These are phyloP conservation scores for Rafetus swinhoei DNA, from an alignment of 2,113 vertebrate species.

Conservation along the genomic window DNA sequence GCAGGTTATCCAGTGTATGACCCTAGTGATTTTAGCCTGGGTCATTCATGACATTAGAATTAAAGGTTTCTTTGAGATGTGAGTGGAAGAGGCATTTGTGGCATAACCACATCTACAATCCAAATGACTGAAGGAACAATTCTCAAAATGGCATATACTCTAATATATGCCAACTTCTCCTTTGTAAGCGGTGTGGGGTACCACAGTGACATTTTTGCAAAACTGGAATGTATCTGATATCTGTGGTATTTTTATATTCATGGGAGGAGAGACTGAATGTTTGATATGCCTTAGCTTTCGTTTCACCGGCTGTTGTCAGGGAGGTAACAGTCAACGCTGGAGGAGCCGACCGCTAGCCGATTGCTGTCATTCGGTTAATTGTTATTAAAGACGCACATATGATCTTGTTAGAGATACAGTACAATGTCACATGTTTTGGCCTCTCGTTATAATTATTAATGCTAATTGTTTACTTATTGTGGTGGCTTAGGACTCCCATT, in stretches of 20 bases:
- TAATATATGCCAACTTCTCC: accelerated
- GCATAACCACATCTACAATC: accelerated
- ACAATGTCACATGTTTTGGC: not conserved
- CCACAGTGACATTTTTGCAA: not conserved
- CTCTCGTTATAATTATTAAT: not conserved
- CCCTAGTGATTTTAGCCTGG: not conserved
- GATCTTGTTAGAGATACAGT: not conserved
- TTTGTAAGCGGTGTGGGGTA: accelerated
- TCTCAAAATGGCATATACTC: not conserved
- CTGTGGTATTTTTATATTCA: accelerated
- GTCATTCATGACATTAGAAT: not conserved
- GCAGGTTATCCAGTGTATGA: not conserved
- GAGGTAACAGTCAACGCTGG: not conserved
- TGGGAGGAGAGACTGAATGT: not conserved
- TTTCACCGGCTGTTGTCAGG: not conserved
- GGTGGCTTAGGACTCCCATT: not conserved
- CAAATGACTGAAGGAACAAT: accelerated
- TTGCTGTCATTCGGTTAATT: not conserved
- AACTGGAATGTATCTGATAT: too few relatives aligned
- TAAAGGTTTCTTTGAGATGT: not conserved
- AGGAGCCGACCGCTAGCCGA: not conserved
- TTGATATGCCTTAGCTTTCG: not conserved
- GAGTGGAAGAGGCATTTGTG: accelerated
- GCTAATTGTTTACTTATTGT: not conserved
- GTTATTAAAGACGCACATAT: not conserved